A percentile compares a stretch with the other conserved stretches of the same genome.
These are phyloP conservation scores for Gavialis gangeticus DNA, from an alignment of 2,113 vertebrate genomes.

Conservation along the genomic window DNA sequence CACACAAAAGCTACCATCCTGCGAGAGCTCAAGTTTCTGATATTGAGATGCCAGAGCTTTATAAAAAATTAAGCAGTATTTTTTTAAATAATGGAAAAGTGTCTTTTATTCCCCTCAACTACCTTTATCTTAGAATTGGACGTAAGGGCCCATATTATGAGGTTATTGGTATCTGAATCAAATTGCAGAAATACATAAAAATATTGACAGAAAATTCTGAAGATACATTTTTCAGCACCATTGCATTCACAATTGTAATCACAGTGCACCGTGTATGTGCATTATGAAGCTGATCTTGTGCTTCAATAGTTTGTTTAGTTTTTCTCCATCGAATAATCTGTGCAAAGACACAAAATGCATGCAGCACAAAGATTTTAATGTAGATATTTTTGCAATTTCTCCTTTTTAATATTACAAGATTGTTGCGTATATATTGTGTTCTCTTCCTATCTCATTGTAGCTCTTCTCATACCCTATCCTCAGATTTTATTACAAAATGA, in stretches of 20 bases:
- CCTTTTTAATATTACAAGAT: background rate
- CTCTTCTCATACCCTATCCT: background rate
- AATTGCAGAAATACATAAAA: background rate
- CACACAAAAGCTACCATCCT: background rate
- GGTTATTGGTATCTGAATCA: background rate
- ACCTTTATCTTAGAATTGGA: too few species aligned
- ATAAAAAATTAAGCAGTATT: conserved; percentile 68
- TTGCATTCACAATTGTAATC: background rate
- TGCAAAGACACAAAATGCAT: background rate
- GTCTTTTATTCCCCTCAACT: background rate
- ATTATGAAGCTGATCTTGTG: background rate
- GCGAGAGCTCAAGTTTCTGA: conserved; percentile 47
- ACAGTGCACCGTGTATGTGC: background rate
- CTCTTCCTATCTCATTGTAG: background rate
- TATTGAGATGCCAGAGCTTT: conserved; percentile 7
- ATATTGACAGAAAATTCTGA: background rate
- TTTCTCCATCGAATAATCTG: background rate
- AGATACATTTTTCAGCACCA: background rate
- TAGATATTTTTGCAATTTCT: background rate
- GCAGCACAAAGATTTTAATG: fast-evolving
- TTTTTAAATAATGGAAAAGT: conserved; percentile 65
- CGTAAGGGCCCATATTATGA: background rate
- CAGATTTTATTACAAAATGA: background rate
- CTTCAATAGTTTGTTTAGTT: background rate
- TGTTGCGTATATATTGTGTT: background rate